Conservation (phyloP, 1,140 invertebrate species). For the Eubasilissa regina region DNA sequence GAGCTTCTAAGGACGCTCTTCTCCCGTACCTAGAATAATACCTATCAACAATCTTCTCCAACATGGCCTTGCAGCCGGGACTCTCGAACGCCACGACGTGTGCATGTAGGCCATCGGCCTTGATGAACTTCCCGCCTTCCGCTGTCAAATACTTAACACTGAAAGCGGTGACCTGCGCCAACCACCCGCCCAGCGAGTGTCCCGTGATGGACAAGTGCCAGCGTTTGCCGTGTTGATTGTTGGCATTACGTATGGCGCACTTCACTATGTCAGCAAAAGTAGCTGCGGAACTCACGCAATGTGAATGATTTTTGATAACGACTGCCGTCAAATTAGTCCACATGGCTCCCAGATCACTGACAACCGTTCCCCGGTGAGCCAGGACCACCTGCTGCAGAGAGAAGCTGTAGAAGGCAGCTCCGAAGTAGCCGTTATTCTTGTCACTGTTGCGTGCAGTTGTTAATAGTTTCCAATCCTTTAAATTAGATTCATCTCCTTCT, state of each 20-base stretch:
- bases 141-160: background rate
- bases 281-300: background rate
- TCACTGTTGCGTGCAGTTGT: background rate
- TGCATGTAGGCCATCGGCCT: background rate
- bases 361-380: background rate
- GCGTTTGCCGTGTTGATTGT: background rate
- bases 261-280: background rate
- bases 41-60: background rate
- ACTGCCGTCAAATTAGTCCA: background rate
- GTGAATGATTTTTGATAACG: background rate
- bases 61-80: background rate
- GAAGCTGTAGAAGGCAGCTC: background rate
- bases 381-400: background rate
- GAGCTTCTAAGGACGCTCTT: background rate
- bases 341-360: background rate
- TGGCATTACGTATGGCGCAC: background rate
- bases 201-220: conserved; percentile 2
- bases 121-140: background rate
- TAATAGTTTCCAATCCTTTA: background rate
- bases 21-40: background rate
- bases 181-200: conserved; percentile 7
- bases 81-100: conserved; percentile 6
- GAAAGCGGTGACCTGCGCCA: conserved; percentile 1
- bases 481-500: no score
- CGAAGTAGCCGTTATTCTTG: background rate